A percentile compares a stretch with the other conserved stretches of the same genome.
phyloP scores from a whole-genome alignment of 2,888 invertebrate species.

The Drosophila pseudotakahashii region DNA sequence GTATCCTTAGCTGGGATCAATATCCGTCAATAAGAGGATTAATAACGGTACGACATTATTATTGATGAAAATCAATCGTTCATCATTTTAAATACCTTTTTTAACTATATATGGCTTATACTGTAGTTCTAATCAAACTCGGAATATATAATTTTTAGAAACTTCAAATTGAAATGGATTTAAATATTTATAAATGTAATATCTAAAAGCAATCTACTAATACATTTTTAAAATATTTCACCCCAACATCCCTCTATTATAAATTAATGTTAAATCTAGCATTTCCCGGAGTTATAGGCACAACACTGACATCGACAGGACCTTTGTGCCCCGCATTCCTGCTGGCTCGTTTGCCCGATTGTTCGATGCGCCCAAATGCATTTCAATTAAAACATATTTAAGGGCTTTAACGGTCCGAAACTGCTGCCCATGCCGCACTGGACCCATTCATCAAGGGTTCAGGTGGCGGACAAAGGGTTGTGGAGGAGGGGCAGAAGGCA shows the following conservation, averaged over 20 bases:
- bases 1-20: not conserved
- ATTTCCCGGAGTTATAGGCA: not conserved
- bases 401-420: constrained; percentile 42
- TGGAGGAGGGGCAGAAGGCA: not conserved
- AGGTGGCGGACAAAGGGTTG: constrained; percentile 1
- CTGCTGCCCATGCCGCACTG: constrained; percentile 33
- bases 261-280: not conserved
- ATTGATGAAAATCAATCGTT: not conserved
- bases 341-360: constrained; percentile 39
- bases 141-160: no score
- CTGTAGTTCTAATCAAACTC: no score
- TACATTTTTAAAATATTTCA: not conserved
- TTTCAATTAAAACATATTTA: constrained; percentile 76
- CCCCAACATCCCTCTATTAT: not conserved
- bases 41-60: not conserved
- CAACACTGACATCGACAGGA: constrained; percentile 18
- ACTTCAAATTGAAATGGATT: not conserved
- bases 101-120: no score
- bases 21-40: not conserved
- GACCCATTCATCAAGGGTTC: constrained; percentile 55
- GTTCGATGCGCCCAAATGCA: constrained; percentile 64
- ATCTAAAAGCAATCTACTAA: not conserved
- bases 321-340: constrained; percentile 32
- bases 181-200: not conserved
- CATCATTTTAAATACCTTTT: no score